phyloP scores from a whole-genome alignment of 2,113 vertebrate genomes.

The Excalfactoria chinensis region DNA sequence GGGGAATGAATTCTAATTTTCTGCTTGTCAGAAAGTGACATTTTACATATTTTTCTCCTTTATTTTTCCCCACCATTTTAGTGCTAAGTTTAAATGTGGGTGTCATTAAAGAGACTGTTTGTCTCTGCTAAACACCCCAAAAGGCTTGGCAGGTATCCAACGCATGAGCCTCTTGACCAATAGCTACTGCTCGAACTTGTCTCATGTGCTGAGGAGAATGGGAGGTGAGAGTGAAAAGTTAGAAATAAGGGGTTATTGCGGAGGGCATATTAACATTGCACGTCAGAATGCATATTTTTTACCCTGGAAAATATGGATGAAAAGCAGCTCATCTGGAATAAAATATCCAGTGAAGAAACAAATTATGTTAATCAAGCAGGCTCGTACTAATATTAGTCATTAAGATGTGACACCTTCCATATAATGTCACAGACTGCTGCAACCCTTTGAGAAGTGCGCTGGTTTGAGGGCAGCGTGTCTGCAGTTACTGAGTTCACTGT shows the following conservation, averaged over 20 bases:
- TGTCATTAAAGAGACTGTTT: constrained; percentile 62
- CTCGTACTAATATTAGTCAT: constrained; percentile 40
- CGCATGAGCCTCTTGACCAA: constrained; percentile 17
- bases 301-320: constrained; percentile 2
- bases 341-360: constrained; percentile 23
- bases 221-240: constrained; percentile 16
- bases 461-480: constrained; percentile 12
- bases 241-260: constrained; percentile 20
- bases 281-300: constrained; percentile 26
- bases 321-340: constrained; percentile 60
- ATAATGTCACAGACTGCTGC: constrained; percentile 1
- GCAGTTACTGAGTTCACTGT: neutral
- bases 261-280: constrained; percentile 31
- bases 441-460: neutral
- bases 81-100: constrained; percentile 69
- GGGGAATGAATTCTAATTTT: constrained; percentile 76
- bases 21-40: constrained; percentile 78
- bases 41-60: constrained; percentile 74
- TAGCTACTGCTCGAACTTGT: constrained; percentile 15
- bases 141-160: constrained; percentile 18
- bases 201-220: constrained; percentile 18
- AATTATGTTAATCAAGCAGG: constrained; percentile 62
- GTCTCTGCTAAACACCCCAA: constrained; percentile 47
- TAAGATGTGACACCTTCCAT: constrained; percentile 47
- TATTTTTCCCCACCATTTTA: constrained; percentile 25